Percentiles rank a stretch among this genome's conserved stretches.
These are phyloP conservation scores for Hemistola chrysoprasaria DNA, from an alignment of 2,888 invertebrate genomes.

Conservation along the genomic window DNA sequence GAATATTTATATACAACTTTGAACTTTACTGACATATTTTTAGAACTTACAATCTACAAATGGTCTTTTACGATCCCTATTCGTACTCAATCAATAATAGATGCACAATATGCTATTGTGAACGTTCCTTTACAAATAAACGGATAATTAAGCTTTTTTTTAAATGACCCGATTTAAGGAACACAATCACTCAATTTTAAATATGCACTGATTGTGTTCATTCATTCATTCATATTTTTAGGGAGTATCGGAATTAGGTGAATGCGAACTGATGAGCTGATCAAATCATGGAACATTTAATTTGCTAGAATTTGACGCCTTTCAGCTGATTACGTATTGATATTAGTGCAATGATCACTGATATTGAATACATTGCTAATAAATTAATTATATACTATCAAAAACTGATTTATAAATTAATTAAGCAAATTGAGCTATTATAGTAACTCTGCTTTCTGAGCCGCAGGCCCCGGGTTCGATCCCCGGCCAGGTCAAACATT, in stretches of 20 bases:
- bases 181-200: slow-evolving; percentile 1
- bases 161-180: slow-evolving; percentile 21
- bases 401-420: no score
- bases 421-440: no score
- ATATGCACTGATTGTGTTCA: slow-evolving; percentile 45
- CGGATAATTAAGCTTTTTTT: slow-evolving; percentile 51
- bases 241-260: slow-evolving; percentile 24
- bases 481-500: no score
- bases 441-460: no score
- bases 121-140: slow-evolving; percentile 50
- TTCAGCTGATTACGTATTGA: slow-evolving; percentile 4
- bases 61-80: slow-evolving; percentile 1
- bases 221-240: slow-evolving; percentile 35
- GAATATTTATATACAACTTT: not conserved
- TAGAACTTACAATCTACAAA: not conserved
- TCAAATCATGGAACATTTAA: slow-evolving; percentile 18
- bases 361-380: no score
- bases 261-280: slow-evolving; percentile 49
- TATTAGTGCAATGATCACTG: no score
- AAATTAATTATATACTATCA: no score
- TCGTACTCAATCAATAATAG: slow-evolving; percentile 16
- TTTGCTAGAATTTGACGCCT: slow-evolving; percentile 3
- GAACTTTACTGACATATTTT: not conserved
- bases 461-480: no score
- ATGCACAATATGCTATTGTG: slow-evolving; percentile 54